Evolutionary conservation across 2,797 vertebrate species (phyloP).

Genomic region (Sebastes iracundus): DNA sequence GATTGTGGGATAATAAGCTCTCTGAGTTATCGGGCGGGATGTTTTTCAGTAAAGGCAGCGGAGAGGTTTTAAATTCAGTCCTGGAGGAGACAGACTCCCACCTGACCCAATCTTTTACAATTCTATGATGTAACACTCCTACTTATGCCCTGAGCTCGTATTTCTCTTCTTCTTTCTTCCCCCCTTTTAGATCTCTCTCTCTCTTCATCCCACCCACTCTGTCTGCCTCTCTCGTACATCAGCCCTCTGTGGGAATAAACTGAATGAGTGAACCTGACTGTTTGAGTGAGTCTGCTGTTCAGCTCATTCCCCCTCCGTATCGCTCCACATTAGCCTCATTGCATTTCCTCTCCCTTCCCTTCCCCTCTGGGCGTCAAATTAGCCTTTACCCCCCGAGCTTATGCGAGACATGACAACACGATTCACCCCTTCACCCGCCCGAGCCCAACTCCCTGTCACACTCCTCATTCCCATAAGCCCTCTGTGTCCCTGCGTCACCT

Average conservation of each 20-base stretch:
- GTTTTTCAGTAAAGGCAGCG: constrained; percentile 36
- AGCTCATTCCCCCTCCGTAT: constrained; percentile 31
- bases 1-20: constrained; percentile 42
- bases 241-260: constrained; percentile 44
- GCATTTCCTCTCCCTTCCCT: constrained; percentile 16
- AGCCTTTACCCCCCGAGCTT: constrained; percentile 48
- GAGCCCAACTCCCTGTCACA: constrained; percentile 23
- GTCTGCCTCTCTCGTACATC: constrained; percentile 31
- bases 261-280: constrained; percentile 55
- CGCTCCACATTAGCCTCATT: constrained; percentile 42
- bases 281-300: constrained; percentile 39
- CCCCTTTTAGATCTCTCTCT: constrained; percentile 10
- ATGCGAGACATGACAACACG: constrained; percentile 55
- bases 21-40: constrained; percentile 20
- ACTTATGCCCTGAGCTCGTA: constrained; percentile 44
- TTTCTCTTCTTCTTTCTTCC: constrained; percentile 29
- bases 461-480: constrained; percentile 34
- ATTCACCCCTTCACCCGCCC: constrained; percentile 44
- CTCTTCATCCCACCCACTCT: constrained; percentile 41
- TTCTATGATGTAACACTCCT: constrained; percentile 61
- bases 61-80: constrained; percentile 50
- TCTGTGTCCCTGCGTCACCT: constrained; percentile 32
- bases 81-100: constrained; percentile 54
- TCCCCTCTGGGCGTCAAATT: constrained; percentile 46
- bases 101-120: constrained; percentile 53